phyloP scores from a whole-genome alignment of 2,113 vertebrate genomes.

The Amblyopsis rosae region DNA sequence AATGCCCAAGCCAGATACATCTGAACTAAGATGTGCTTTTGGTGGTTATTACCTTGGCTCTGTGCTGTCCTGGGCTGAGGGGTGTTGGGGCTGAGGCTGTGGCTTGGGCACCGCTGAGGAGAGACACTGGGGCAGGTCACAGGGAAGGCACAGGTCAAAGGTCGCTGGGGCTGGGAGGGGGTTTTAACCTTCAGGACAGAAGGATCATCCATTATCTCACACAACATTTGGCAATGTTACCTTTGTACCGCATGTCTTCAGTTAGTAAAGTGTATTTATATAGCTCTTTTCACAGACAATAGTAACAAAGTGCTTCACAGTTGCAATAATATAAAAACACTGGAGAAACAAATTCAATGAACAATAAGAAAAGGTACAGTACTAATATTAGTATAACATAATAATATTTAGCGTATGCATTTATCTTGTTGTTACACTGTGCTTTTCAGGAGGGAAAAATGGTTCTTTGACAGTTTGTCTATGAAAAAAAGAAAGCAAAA shows the following conservation, averaged over 20 bases:
- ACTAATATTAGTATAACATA: too few species aligned
- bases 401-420: not conserved
- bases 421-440: not conserved
- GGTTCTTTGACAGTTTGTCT: too few species aligned
- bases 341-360: too few species aligned
- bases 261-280: too few species aligned
- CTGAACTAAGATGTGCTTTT: not conserved
- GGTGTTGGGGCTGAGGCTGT: constrained; percentile 23
- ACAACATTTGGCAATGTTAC: constrained; percentile 31
- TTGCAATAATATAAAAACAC: too few species aligned
- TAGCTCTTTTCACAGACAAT: too few species aligned
- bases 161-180: constrained; percentile 55
- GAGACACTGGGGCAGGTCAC: constrained; percentile 44
- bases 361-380: too few species aligned
- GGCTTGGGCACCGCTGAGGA: constrained; percentile 44
- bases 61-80: constrained; percentile 42
- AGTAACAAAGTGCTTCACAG: too few species aligned
- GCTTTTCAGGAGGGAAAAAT: too few species aligned
- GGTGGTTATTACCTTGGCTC: constrained; percentile 31
- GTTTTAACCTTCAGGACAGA: constrained; percentile 78
- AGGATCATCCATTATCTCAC: constrained; percentile 30
- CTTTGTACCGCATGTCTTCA: not conserved
- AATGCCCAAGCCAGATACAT: too few species aligned
- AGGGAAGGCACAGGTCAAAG: constrained; percentile 62
- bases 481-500: not conserved